Percentiles rank a stretch among this genome's conserved stretches.
Conservation (phyloP, 1,140 invertebrate genomes). For the Neodiprion pinetum region DNA sequence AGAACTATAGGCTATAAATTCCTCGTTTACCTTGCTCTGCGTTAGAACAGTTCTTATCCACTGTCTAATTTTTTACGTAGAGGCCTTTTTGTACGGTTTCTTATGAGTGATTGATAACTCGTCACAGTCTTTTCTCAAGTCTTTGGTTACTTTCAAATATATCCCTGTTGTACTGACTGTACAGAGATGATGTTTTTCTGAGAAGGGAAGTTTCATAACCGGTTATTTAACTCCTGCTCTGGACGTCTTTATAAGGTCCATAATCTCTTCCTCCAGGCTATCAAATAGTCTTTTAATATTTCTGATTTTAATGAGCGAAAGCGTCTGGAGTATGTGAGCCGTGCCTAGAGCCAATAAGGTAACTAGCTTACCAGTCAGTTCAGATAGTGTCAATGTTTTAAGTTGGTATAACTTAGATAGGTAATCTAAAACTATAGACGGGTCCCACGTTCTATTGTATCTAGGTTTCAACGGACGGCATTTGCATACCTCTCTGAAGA, state of each 20-base stretch:
- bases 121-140: background rate
- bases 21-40: conserved; percentile 26
- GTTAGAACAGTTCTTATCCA: conserved; percentile 29
- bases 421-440: background rate
- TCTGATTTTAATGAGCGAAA: conserved; percentile 20
- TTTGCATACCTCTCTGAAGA: too few relatives aligned
- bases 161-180: background rate
- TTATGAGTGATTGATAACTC: conserved; percentile 27
- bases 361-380: conserved; percentile 25
- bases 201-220: conserved; percentile 16
- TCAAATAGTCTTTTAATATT: conserved; percentile 12
- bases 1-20: conserved; percentile 33
- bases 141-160: background rate
- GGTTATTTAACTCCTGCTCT: background rate
- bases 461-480: too few relatives aligned
- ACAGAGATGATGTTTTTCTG: conserved; percentile 11
- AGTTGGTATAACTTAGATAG: conserved; percentile 17
- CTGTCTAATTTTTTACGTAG: conserved; percentile 31
- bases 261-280: conserved; percentile 17
- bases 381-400: conserved; percentile 7
- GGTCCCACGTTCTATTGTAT: too few relatives aligned
- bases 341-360: conserved; percentile 30
- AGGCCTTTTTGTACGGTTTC: conserved; percentile 4
- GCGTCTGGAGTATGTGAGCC: conserved; percentile 39
- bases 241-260: conserved; percentile 20